Evolutionary conservation across 2,797 vertebrate genomes (phyloP).

Genomic region (Chiloscyllium punctatum): DNA sequence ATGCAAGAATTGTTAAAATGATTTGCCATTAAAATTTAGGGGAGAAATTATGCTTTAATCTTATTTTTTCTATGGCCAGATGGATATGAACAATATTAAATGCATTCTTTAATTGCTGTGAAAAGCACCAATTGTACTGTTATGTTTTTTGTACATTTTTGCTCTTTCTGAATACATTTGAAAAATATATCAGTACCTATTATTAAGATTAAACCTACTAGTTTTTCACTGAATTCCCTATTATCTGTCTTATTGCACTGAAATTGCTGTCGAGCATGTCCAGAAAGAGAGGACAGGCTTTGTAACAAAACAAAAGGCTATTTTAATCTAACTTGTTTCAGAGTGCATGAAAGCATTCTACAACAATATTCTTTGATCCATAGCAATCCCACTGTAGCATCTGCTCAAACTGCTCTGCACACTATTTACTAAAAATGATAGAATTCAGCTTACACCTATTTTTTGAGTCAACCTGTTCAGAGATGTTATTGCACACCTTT

Average conservation of each 20-base stretch:
- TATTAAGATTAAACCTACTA: neutral
- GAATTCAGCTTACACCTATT: neutral
- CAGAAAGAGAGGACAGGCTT: neutral
- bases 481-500: too few species aligned
- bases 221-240: neutral
- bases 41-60: neutral
- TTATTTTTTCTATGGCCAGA: neutral
- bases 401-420: neutral
- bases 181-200: neutral
- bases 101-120: neutral
- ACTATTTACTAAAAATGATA: neutral
- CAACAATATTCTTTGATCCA: slow-evolving; percentile 17
- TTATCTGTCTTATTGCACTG: neutral
- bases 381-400: neutral
- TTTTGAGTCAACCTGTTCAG: too few species aligned
- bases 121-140: neutral
- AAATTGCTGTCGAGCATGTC: neutral
- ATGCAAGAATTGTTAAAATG: neutral
- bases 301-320: neutral
- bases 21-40: neutral
- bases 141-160: neutral
- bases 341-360: neutral
- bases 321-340: slow-evolving; percentile 9
- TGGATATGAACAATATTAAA: neutral
- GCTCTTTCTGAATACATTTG: neutral